phyloP scores from a whole-genome alignment of 1,140 invertebrate genomes.

The Himalopsyche phryganea region DNA sequence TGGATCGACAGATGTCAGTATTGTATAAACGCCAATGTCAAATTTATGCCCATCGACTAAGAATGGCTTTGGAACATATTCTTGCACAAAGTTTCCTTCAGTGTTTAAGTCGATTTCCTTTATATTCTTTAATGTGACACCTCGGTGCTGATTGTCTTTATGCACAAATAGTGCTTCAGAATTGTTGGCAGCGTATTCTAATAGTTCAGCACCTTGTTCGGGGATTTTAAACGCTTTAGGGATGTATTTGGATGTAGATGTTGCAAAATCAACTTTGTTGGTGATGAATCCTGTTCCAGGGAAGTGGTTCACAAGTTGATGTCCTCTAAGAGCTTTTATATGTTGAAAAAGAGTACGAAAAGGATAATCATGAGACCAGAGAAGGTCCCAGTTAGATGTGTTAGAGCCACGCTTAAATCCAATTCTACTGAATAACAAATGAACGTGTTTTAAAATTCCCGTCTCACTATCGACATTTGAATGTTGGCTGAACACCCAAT shows the following conservation, averaged over 20 bases:
- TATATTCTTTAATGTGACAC: slow-evolving; percentile 74
- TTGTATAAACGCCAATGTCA: slow-evolving; percentile 94
- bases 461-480: slow-evolving; percentile 51
- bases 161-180: slow-evolving; percentile 79
- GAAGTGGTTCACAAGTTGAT: slow-evolving; percentile 91
- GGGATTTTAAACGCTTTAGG: slow-evolving; percentile 88
- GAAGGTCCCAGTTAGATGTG: slow-evolving; percentile 72
- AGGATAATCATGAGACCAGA: slow-evolving; percentile 94
- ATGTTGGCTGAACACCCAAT: slow-evolving; percentile 54
- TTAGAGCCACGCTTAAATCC: slow-evolving; percentile 65
- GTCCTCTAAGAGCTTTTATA: slow-evolving; percentile 58
- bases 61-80: slow-evolving; percentile 80
- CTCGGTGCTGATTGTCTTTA: slow-evolving; percentile 90
- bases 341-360: slow-evolving; percentile 63
- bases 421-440: slow-evolving; percentile 66
- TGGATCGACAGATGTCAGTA: slow-evolving; percentile 88
- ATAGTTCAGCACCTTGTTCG: slow-evolving; percentile 66
- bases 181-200: slow-evolving; percentile 66
- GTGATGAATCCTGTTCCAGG: slow-evolving; percentile 93
- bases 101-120: slow-evolving; percentile 69
- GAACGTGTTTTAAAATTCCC: slow-evolving; percentile 75
- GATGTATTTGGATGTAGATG: slow-evolving; percentile 69
- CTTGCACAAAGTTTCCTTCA: slow-evolving; percentile 83
- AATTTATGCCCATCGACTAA: slow-evolving; percentile 88
- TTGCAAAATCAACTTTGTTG: slow-evolving; percentile 90